These are phyloP conservation scores for Piscicola geometra DNA, from an alignment of 2,888 invertebrate genomes.

Conservation along the genomic window DNA sequence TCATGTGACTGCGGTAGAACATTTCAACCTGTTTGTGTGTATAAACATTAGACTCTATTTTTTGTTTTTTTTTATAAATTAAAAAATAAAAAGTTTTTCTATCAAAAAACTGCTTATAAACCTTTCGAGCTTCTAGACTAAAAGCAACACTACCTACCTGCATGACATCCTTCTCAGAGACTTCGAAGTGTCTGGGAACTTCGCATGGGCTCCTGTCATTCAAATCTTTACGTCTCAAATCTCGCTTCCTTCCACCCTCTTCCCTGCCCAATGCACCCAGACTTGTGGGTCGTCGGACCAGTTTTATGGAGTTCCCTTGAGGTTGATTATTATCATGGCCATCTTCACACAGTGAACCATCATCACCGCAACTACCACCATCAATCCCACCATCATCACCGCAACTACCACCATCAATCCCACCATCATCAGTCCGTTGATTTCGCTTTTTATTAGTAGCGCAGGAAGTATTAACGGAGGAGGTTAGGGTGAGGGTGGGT, in stretches of 20 bases:
- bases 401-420: no score
- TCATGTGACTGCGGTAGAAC: constrained; percentile 66
- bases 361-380: no score
- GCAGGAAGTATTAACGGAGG: neutral
- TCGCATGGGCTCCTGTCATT: neutral
- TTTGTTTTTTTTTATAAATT: neutral
- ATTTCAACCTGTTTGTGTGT: constrained; percentile 52
- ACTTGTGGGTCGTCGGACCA: neutral
- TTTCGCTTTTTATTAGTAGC: no score
- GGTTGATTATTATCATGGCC: neutral
- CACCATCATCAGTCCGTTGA: neutral
- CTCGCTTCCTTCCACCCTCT: neutral
- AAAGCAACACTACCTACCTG: neutral
- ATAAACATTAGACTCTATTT: neutral
- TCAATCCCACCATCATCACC: no score
- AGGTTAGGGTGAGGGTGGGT: neutral
- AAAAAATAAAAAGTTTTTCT: neutral
- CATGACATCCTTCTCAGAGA: constrained; percentile 24
- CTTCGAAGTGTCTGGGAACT: neutral
- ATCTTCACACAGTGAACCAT: no score
- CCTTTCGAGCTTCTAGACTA: no score
- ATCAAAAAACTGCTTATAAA: neutral
- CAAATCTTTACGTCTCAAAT: neutral
- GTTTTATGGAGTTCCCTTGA: neutral
- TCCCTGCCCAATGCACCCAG: neutral